Evolutionary conservation across 2,888 invertebrate species (phyloP), one percentile per base, ranked within the genome.

Genomic region (Nomada ruficornis): DNA sequence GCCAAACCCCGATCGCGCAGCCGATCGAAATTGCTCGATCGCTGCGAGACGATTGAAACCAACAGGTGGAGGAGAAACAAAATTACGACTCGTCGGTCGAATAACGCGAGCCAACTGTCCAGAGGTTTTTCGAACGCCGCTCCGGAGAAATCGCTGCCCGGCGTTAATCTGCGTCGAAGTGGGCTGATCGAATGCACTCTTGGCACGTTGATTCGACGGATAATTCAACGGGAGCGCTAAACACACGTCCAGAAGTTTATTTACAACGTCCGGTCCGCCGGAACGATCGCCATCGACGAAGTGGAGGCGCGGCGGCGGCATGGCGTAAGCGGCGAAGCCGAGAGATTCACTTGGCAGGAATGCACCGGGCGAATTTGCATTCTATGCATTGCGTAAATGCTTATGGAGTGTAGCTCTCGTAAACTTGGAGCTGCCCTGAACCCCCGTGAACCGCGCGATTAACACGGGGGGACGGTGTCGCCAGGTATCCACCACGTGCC

Each of bases 351-450:
- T 86, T 80, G 76, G 78, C 75, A 84, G 87, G 90, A 90, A 91
- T 89, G 88, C 87, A 75, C 80, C 86, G 76, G 77, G 84, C 82
- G 88, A 92, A 91, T 92, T 91, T 92, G 91, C 91, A 92, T 92
- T 92, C 91, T 92, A 90, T 87, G 89, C 87, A 80, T 86, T 77
- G 87, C 88, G 79, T 84, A 77, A 85, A 88, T 86, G 80, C 80
- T 82, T 80, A 78, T 78, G 77, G 86, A 81, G 82, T 78, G 80
- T 80, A 82, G 70, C 82, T 71, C 67, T 71, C 82, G 86, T 77
- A 74, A 52, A 77, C 77, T 72, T 42, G 42, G 15, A 20, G 71
- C 80, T 36, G 68, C 79, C 57, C 20, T 29, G 65, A 64, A 65
- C 74, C 70, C 55, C 81, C 81, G 62, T 55, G 71, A 82, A 75